These are phyloP conservation scores for Netelia virgata DNA, from an alignment of 2,888 invertebrate genomes.

Conservation along the genomic window DNA sequence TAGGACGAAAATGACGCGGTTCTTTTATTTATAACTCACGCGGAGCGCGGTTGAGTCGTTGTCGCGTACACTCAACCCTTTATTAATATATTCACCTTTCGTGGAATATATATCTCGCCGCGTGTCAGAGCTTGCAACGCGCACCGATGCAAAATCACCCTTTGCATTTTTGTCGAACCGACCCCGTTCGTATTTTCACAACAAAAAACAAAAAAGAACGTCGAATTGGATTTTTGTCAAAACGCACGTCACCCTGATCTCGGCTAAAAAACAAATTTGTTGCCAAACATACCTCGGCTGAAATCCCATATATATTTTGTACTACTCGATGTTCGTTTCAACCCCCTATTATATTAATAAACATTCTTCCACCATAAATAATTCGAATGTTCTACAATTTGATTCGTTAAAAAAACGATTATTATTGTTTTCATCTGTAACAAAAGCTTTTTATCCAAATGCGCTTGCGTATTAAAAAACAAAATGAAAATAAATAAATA, in stretches of 20 bases:
- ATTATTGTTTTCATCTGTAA: too few relatives aligned
- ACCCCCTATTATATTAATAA: neutral
- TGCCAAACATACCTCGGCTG: neutral
- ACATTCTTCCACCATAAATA: neutral
- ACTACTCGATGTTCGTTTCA: neutral
- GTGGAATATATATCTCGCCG: conserved; percentile 6
- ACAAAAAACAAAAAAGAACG: neutral
- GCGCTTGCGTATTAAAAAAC: too few relatives aligned
- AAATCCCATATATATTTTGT: neutral
- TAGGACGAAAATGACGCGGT: conserved; percentile 68
- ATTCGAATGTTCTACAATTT: too few relatives aligned
- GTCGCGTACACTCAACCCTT: conserved; percentile 35
- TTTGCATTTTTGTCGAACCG: neutral
- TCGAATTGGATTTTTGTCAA: neutral
- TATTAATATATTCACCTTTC: conserved; percentile 59
- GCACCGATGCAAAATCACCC: neutral
- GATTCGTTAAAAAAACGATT: too few relatives aligned
- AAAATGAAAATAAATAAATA: too few relatives aligned
- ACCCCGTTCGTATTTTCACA: too few relatives aligned
- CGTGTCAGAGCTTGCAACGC: neutral
- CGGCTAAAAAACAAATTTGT: neutral
- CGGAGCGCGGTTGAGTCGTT: conserved; percentile 38
- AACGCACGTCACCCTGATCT: neutral
- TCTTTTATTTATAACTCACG: conserved; percentile 29
- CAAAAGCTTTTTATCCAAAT: too few relatives aligned